Conservation (phyloP, 2,113 vertebrate species). For the Physeter macrocephalus region DNA sequence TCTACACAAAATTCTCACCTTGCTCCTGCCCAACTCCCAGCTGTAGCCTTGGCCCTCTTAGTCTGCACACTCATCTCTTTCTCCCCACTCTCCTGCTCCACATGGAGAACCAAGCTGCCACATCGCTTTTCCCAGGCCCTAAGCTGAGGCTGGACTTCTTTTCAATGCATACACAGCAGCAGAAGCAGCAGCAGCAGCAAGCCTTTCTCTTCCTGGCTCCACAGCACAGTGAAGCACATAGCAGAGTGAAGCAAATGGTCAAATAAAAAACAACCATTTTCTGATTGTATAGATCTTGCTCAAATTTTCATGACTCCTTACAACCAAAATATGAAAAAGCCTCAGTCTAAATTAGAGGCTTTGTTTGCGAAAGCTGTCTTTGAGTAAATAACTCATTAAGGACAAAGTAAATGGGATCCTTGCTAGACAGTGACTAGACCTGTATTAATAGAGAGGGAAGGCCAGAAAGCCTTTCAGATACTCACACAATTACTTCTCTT, state of each 20-base stretch:
- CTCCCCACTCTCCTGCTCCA: background rate
- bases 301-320: background rate
- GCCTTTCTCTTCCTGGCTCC: background rate
- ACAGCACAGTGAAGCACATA: background rate
- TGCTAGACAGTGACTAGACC: background rate
- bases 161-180: rapidly evolving
- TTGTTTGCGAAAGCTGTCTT: background rate
- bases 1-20: background rate
- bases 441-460: background rate
- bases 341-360: background rate
- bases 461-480: background rate
- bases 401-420: background rate
- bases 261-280: background rate
- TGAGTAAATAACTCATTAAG: background rate
- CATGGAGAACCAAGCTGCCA: background rate
- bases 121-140: no score
- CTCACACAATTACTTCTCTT: background rate
- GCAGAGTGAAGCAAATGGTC: background rate
- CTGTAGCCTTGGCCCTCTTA: background rate
- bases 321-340: background rate
- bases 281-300: background rate
- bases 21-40: background rate
- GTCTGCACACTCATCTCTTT: background rate
- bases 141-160: background rate
- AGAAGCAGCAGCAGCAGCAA: background rate